Base-by-base conservation (phyloP, 2,113 vertebrate genomes). In the Zosterops japonicus region DNA sequence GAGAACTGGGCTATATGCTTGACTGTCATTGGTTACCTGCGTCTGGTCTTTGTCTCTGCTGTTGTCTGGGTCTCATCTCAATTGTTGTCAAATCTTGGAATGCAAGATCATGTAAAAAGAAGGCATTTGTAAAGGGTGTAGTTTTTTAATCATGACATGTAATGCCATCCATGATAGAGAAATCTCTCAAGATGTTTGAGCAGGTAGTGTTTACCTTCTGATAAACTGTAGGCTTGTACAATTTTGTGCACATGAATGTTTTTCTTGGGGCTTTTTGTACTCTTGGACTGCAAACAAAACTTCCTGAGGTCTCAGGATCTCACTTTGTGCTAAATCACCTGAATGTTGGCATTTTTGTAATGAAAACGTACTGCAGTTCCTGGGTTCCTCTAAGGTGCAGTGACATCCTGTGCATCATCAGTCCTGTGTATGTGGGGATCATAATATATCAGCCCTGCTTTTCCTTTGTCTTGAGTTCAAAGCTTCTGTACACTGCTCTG, bases 81-180 rank as follows among this genome's bases (percentile, higher is more conserved):
- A 1, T 27, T 15, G 1, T 50, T 76, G n/a, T 55, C 28, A 69
- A 28, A 42, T 65, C 23, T 49, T 35, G 35, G 53, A 61, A 41
- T 56, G n/a, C 53, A 55, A 35, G 35, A 39, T 49, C 6, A 3
- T 22, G 14, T 64, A 22, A 49, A 82, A 80, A 78, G 44, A 17
- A 79, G 28, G 36, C 27, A 9, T 56, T 89, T 68, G 63, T 20
- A 72, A 75, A 74, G 12, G 44, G 59, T 50, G 6, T 42, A 0
- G 39, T 20, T 36, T 72, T 79, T 31, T 7, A 41, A 33, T 61
- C 7, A 1, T 27, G 36, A 18, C 31, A 11, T 11, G 4, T 56
- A 22, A 21, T 1, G 7, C 39, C 12, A 25, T 39, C n/a, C 1
- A 0, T 1, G 0, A 5, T 75, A 44, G n/a, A n/a, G 28, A 69